Conservation (phyloP, 2,113 vertebrate genomes). For the Leucoraja erinaceus region DNA sequence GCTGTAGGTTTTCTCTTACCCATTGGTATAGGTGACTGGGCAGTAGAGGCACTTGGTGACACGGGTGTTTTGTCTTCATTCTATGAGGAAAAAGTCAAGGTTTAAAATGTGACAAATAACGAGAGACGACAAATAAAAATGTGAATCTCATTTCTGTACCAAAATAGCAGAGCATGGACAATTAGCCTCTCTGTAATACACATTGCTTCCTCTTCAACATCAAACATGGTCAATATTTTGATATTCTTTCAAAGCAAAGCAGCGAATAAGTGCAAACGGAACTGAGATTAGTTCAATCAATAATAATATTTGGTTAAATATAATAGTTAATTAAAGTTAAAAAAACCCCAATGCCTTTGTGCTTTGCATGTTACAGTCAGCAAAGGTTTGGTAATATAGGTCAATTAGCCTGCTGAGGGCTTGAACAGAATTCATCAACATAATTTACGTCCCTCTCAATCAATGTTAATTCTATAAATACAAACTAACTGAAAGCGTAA, state of each 20-base stretch:
- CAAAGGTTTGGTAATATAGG: not conserved
- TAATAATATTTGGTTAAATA: not conserved
- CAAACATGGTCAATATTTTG: not conserved
- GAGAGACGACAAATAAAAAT: not conserved
- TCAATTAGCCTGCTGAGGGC: not conserved
- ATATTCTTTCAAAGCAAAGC: not conserved
- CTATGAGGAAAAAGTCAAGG: constrained; percentile 52
- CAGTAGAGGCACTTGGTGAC: constrained; percentile 54
- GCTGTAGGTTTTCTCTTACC: constrained; percentile 3
- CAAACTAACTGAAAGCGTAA: not conserved
- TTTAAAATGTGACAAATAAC: constrained; percentile 41
- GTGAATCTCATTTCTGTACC: not conserved
- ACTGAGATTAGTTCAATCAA: not conserved
- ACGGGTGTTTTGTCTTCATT: constrained; percentile 72
- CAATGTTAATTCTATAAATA: constrained; percentile 41
- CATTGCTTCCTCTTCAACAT: not conserved
- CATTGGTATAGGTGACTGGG: constrained; percentile 52
- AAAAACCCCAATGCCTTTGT: not conserved
- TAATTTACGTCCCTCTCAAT: constrained; percentile 49
- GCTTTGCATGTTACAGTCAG: not conserved
- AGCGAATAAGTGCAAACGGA: not conserved
- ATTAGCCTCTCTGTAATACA: not conserved
- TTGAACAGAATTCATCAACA: not conserved
- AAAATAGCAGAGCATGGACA: not conserved
- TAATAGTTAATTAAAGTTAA: not conserved